Conservation (phyloP, 2,888 invertebrate genomes). For the Nomada fabriciana region DNA sequence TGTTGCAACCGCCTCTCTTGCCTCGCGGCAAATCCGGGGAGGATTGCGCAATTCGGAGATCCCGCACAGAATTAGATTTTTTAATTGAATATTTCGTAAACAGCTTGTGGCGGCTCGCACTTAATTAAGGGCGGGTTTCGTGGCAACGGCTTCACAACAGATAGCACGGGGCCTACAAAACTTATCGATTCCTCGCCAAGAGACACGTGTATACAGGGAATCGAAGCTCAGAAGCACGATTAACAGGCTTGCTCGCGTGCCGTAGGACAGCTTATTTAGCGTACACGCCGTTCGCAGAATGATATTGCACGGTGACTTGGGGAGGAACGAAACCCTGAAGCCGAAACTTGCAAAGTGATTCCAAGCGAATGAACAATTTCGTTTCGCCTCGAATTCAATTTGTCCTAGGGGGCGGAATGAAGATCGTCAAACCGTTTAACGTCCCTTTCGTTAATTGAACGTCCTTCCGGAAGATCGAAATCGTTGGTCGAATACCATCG, state of each 20-base stretch:
- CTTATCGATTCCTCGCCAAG: slow-evolving; percentile 53
- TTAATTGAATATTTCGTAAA: not conserved
- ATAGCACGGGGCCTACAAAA: slow-evolving; percentile 26
- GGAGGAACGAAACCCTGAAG: not conserved
- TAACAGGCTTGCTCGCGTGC: slow-evolving; percentile 53
- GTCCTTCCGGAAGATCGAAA: not conserved
- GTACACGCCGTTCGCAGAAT: not conserved
- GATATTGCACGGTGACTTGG: not conserved
- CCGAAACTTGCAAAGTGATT: not conserved
- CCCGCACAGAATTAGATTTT: not conserved
- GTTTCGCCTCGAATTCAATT: slow-evolving; percentile 5
- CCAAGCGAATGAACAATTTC: not conserved
- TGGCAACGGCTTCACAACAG: slow-evolving; percentile 60
- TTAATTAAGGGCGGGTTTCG: slow-evolving; percentile 50
- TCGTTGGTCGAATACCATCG: not conserved
- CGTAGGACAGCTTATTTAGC: not conserved
- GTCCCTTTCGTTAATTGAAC: not conserved
- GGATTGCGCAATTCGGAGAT: too few species aligned
- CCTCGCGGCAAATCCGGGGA: too few species aligned
- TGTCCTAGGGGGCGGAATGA: not conserved
- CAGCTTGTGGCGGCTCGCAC: not conserved
- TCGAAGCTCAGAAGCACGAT: slow-evolving; percentile 38
- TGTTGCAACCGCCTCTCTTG: too few species aligned
- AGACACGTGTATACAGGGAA: slow-evolving; percentile 43
- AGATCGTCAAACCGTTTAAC: not conserved